Evolutionary conservation across 2,113 vertebrate genomes (phyloP).

Genomic region (Heterochromis multidens): DNA sequence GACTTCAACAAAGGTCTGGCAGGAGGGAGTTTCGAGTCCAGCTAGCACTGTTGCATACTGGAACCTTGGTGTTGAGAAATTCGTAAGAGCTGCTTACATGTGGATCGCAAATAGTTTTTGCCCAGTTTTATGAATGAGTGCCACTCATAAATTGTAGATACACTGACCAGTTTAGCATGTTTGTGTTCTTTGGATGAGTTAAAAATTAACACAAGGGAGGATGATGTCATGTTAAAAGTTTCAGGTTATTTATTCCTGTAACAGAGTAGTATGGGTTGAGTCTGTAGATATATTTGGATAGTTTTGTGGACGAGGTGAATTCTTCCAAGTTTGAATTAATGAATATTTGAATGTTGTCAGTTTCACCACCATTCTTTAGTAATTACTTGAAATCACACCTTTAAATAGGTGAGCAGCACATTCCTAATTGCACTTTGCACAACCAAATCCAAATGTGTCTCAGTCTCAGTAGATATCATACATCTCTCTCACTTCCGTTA

Average conservation of each 20-base stretch:
- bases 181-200: no score
- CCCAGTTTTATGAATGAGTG: no score
- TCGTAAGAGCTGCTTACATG: no score
- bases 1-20: not conserved
- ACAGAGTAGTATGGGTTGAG: not conserved
- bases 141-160: no score
- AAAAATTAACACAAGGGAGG: no score
- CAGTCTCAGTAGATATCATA: not conserved
- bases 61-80: no score
- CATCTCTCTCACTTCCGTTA: not conserved
- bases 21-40: not conserved
- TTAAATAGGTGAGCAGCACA: not conserved
- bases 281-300: not conserved
- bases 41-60: not conserved
- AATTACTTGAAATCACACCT: not conserved
- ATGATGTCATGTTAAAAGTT: no score
- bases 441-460: not conserved
- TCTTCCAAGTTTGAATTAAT: not conserved
- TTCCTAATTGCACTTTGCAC: not conserved
- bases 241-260: not conserved
- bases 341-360: not conserved
- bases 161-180: no score
- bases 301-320: not conserved
- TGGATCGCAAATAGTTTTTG: no score
- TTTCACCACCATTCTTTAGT: not conserved